Base-by-base conservation (phyloP, 1,140 invertebrate genomes). In the Doryteuthis pealeii region DNA sequence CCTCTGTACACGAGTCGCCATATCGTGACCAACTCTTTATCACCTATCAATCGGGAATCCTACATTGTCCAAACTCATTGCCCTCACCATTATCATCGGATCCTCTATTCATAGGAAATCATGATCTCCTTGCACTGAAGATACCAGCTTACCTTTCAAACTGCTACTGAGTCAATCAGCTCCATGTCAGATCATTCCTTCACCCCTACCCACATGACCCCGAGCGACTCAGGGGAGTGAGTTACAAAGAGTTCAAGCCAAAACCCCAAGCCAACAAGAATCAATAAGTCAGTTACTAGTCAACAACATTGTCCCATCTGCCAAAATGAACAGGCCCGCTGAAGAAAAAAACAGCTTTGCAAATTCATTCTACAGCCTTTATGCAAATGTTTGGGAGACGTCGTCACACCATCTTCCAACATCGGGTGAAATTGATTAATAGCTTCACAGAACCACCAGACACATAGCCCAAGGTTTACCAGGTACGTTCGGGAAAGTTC, bases 401-500 rank as follows among this genome's bases (percentile, higher is more conserved):
- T 2, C 79, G 84, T n/a, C 83, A 85, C 74, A 84, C 83, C 18
- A 85, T 85, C 35, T n/a, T 84, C 81, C 12, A 82, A 84, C 74
- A 84, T 84, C 35, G n/a, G 79, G 81, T n/a, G 80, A 82, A 35
- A 81, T 81, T 67, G n/a, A n/a, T n/a, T n/a, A n/a, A n/a, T n/a
- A 78, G 79, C 22, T 73, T 74, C 1, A 70, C 81, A 10, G 78
- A n/a, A 81, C 71, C 70, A 73, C 10, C 67, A 78, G n/a, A 76
- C 78, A 28, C 80, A 78, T n/a, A 65, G 81, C 83, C 12, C 83
- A 82, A 75, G 79, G 84, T 33, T 87, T 86, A n/a, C n/a, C 76
- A 82, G 81, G 49, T 87, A 87, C 78, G 82, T 87, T 1, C 74
- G 85, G 49, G 86, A 87, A 73, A 87, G 85, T 76, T 87, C 86